Evolutionary conservation across 2,797 vertebrate genomes (phyloP).

Genomic region (Dromococcyx pavoninus): DNA sequence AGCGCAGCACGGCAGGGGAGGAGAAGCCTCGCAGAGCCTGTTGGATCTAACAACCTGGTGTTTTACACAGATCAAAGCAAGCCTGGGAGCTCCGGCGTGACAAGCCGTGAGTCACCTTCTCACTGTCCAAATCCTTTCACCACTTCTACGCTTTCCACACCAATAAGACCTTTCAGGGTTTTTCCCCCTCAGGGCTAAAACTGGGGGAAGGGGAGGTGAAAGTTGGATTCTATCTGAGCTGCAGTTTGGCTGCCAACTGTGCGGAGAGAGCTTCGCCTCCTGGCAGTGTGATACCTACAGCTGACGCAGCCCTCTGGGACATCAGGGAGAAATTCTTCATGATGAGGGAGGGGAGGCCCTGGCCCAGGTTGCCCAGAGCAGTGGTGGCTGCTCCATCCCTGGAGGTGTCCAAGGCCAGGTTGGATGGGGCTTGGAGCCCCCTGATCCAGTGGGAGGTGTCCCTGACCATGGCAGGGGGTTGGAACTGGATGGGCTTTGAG

Average conservation of each 20-base stretch:
- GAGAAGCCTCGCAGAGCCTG: not conserved
- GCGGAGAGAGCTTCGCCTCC: not conserved
- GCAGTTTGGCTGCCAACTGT: not conserved
- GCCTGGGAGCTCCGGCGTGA: not conserved
- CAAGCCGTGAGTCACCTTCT: not conserved
- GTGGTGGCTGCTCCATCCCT: too few relatives aligned
- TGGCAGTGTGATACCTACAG: not conserved
- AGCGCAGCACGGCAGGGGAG: rapidly evolving
- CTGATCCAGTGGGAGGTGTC: too few relatives aligned
- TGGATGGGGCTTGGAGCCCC: too few relatives aligned
- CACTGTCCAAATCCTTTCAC: not conserved
- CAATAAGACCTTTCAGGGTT: not conserved
- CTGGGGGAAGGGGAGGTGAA: not conserved
- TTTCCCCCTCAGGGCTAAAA: not conserved
- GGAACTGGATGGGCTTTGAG: too few relatives aligned
- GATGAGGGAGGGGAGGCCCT: too few relatives aligned
- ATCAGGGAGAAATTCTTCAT: too few relatives aligned
- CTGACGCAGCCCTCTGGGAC: not conserved
- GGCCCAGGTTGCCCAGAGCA: too few relatives aligned
- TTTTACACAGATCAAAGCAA: not conserved
- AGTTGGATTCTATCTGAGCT: not conserved
- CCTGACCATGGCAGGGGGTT: too few relatives aligned
- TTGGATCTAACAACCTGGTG: not conserved
- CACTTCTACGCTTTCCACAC: not conserved
- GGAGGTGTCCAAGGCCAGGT: too few relatives aligned